Conservation (phyloP, 2,113 vertebrate species). For the Equus przewalskii region DNA sequence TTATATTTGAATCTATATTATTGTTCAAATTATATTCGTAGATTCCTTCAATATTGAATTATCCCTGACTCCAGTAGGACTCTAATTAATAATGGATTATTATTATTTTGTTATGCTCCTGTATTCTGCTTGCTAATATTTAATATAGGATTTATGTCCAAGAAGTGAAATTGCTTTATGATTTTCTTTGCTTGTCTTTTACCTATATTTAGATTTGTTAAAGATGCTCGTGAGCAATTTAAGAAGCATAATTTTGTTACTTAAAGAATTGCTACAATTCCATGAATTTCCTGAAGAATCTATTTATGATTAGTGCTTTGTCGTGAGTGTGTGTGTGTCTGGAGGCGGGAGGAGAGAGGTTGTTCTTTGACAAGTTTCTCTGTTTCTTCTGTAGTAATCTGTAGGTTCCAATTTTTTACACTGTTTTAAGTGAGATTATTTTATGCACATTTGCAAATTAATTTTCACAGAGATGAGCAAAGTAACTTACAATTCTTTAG, state of each 20-base stretch:
- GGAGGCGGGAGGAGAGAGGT: neutral
- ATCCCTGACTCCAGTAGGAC: neutral
- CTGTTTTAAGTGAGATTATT: neutral
- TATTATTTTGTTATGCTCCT: neutral
- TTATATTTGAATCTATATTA: conserved; percentile 11
- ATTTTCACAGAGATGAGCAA: neutral
- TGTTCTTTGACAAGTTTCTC: neutral
- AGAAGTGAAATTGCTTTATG: neutral
- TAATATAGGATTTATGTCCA: neutral
- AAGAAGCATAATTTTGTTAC: neutral
- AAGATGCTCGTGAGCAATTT: neutral
- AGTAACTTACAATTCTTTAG: neutral
- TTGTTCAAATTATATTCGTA: neutral
- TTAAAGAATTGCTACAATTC: neutral
- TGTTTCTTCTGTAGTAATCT: neutral
- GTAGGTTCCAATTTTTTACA: neutral
- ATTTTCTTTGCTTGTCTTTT: conserved; percentile 2
- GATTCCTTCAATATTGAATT: neutral
- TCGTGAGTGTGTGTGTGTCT: neutral
- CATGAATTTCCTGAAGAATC: neutral
- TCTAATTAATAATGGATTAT: neutral
- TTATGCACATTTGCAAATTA: neutral
- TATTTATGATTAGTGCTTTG: neutral
- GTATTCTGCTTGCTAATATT: neutral
- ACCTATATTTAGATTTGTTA: neutral